A percentile compares a stretch with the other conserved stretches of the same genome.
Evolutionary conservation across 2,888 invertebrate species (phyloP).

Genomic region (Liposcelis brunnea): DNA sequence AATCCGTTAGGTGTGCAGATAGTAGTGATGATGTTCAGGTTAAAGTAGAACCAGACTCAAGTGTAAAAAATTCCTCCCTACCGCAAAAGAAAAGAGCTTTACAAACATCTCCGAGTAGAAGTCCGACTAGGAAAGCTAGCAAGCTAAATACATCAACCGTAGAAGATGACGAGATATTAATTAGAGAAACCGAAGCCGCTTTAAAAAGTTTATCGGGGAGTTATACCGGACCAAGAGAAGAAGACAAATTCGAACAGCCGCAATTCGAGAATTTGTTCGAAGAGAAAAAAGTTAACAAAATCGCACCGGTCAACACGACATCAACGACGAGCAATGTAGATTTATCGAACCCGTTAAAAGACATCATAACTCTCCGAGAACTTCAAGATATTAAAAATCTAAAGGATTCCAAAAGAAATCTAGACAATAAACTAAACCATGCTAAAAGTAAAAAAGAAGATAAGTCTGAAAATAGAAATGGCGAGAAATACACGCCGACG

Average conservation of each 20-base stretch:
- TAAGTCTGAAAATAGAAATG: constrained; percentile 3
- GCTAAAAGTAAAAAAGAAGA: constrained; percentile 13
- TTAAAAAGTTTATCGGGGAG: constrained; percentile 72
- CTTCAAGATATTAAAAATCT: constrained; percentile 21
- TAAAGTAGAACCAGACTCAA: constrained; percentile 4
- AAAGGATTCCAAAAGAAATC: constrained; percentile 21
- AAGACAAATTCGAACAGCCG: constrained; percentile 48
- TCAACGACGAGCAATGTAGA: constrained; percentile 36
- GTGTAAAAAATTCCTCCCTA: constrained; percentile 18
- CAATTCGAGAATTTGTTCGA: constrained; percentile 73
- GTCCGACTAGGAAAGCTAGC: constrained; percentile 21
- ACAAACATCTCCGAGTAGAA: constrained; percentile 28
- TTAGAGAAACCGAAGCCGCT: constrained; percentile 76
- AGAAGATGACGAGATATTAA: constrained; percentile 59
- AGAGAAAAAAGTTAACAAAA: constrained; percentile 51
- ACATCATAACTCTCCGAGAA: constrained; percentile 37
- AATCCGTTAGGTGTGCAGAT: neutral
- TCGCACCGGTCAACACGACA: constrained; percentile 45
- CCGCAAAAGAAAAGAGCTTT: constrained; percentile 42
- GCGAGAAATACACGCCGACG: constrained; percentile 7
- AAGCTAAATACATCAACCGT: constrained; percentile 12
- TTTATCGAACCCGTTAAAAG: constrained; percentile 47
- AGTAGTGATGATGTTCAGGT: constrained; percentile 1
- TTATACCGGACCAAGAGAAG: constrained; percentile 53
- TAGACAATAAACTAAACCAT: constrained; percentile 15